Conservation (phyloP, 2,797 vertebrate genomes). For the Tadarida brasiliensis region DNA sequence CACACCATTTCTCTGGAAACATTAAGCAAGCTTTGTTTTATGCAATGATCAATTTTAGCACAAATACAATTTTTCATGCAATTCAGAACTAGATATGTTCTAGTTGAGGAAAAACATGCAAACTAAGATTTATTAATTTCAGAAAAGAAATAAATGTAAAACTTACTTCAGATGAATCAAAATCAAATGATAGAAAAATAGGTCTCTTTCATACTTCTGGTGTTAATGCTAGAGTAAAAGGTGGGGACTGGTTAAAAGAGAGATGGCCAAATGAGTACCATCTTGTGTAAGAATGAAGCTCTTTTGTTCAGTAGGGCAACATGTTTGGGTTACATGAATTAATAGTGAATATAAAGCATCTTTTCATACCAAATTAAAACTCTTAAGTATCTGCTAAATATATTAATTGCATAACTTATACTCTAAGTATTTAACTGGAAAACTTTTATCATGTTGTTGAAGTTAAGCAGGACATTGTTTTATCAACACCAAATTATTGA, state of each 20-base stretch:
- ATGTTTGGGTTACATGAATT: background rate
- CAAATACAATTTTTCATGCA: background rate
- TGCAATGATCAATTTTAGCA: background rate
- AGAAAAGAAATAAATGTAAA: background rate
- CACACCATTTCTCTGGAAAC: background rate
- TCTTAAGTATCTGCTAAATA: background rate
- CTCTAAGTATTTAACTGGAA: background rate
- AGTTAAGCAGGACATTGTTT: background rate
- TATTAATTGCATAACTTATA: background rate
- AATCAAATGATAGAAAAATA: background rate
- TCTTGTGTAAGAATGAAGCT: background rate
- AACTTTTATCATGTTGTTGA: background rate
- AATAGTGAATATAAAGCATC: background rate
- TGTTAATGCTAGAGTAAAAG: background rate
- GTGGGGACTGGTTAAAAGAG: background rate
- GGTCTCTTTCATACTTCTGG: background rate
- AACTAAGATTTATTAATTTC: background rate
- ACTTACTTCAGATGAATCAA: background rate
- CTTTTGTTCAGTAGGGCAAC: background rate
- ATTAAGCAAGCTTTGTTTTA: background rate
- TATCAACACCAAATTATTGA: background rate
- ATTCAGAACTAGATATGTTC: background rate
- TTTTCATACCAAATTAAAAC: background rate
- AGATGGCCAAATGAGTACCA: background rate
- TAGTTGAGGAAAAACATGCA: background rate